Evolutionary conservation across 1,140 invertebrate genomes (phyloP).

Genomic region (Caenorhabditis tropicalis): DNA sequence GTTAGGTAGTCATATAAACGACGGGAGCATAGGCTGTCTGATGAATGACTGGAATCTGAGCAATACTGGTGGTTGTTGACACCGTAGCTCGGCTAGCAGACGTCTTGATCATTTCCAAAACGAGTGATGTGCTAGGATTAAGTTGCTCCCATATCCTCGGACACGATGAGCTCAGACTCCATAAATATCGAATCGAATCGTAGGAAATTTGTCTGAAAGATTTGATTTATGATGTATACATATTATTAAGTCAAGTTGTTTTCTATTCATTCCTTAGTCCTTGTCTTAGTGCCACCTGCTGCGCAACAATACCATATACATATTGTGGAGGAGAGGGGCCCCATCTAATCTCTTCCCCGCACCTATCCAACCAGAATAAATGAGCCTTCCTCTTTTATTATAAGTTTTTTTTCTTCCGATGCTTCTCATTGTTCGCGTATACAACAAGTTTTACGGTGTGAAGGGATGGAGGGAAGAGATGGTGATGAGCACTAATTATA

Average conservation of each 20-base stretch:
- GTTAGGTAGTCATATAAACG: not conserved
- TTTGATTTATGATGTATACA: not conserved
- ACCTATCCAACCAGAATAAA: constrained; percentile 43
- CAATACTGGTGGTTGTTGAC: not conserved
- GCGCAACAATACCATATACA: constrained; percentile 37
- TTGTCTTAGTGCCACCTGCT: constrained; percentile 32
- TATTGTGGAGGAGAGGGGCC: constrained; percentile 14
- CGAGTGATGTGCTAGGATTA: not conserved
- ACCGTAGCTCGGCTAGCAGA: not conserved
- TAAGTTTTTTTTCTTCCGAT: constrained; percentile 32
- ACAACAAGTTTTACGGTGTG: constrained; percentile 36
- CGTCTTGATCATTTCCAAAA: not conserved
- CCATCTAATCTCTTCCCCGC: constrained; percentile 9
- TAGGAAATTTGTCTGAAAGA: not conserved
- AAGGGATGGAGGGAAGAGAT: not conserved
- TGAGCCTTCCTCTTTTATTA: constrained; percentile 24
- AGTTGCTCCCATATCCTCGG: not conserved
- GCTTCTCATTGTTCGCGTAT: not conserved
- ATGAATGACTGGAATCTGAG: not conserved
- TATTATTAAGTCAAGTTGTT: constrained; percentile 39
- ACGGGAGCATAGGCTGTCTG: not conserved
- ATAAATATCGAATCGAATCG: not conserved
- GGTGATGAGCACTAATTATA: constrained; percentile 39
- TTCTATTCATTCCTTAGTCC: constrained; percentile 7
- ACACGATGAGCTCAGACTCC: not conserved